Evolutionary conservation across 2,888 invertebrate species (phyloP).

Genomic region (Ctena decussata): DNA sequence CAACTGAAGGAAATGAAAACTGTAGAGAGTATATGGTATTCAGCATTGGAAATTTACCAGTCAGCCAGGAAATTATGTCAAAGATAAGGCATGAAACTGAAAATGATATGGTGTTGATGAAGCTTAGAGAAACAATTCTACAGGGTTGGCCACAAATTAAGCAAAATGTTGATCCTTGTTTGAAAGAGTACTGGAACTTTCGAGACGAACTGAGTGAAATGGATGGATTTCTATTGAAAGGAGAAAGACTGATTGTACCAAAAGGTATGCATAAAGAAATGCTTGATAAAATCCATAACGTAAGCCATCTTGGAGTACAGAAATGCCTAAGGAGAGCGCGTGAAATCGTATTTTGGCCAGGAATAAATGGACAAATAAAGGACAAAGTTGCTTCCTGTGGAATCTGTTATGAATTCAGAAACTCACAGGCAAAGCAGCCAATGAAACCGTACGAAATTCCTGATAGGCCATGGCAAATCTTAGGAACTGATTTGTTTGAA

Average conservation of each 20-base stretch:
- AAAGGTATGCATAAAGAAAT: constrained; percentile 37
- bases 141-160: constrained; percentile 43
- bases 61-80: constrained; percentile 22
- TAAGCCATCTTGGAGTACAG: constrained; percentile 37
- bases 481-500: constrained; percentile 20
- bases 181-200: constrained; percentile 23
- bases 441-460: constrained; percentile 24
- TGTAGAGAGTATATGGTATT: constrained; percentile 6
- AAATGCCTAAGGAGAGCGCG: constrained; percentile 37
- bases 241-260: constrained; percentile 29
- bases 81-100: constrained; percentile 34
- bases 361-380: constrained; percentile 35
- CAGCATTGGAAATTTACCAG: constrained; percentile 29
- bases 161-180: neutral
- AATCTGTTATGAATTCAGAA: constrained; percentile 17
- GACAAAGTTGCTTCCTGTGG: constrained; percentile 26
- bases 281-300: constrained; percentile 25
- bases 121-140: constrained; percentile 26
- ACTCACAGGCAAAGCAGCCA: constrained; percentile 6
- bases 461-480: constrained; percentile 21
- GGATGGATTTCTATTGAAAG: constrained; percentile 55
- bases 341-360: constrained; percentile 41
- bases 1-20: neutral
- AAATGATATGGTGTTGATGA: constrained; percentile 35
- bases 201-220: constrained; percentile 28